Conservation (phyloP, 2,797 vertebrate genomes). For the Picus viridis region DNA sequence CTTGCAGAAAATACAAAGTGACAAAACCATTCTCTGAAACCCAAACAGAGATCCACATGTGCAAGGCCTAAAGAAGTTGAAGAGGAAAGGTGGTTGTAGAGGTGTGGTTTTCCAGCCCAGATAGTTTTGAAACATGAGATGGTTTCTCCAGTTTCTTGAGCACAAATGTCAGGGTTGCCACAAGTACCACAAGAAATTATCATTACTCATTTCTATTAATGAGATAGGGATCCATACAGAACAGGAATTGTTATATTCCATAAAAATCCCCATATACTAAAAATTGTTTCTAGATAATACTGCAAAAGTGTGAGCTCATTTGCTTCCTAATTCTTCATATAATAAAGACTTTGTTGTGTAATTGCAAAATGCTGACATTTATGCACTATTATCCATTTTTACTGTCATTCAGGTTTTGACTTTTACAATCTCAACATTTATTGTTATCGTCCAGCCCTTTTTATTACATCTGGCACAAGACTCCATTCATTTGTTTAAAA, state of each 20-base stretch:
- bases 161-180: neutral
- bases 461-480: neutral
- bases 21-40: neutral
- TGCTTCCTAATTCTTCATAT: neutral
- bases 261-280: neutral
- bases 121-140: slow-evolving; percentile 53
- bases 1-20: neutral
- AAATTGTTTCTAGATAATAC: neutral
- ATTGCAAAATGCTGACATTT: neutral
- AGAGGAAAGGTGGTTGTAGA: slow-evolving; percentile 19
- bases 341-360: neutral
- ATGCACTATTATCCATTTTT: neutral
- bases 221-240: neutral
- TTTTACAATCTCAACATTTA: neutral
- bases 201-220: neutral
- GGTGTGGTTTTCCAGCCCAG: slow-evolving; percentile 57
- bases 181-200: neutral
- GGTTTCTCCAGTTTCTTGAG: slow-evolving; percentile 35
- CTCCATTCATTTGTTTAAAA: neutral
- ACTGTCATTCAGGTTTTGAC: neutral
- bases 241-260: neutral
- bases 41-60: neutral
- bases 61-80: neutral
- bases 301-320: neutral
- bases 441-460: neutral